Base-by-base conservation (phyloP, 2,888 invertebrate species). In the Lycaena phlaeas region DNA sequence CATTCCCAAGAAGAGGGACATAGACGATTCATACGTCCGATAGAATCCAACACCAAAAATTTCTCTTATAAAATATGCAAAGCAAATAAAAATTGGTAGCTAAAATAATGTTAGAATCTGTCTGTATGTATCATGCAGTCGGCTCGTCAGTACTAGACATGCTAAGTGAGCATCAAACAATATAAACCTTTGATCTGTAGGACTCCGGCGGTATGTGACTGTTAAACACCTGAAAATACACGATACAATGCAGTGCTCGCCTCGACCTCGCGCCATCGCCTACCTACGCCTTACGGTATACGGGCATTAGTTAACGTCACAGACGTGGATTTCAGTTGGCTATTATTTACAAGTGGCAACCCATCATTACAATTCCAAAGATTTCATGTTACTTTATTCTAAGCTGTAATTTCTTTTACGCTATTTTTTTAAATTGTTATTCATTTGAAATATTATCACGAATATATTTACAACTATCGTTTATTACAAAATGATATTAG, bases 191-290 rank as follows among this genome's bases (percentile, higher is more conserved):
- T 86, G 93, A 92, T 89, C 94, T 91, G 89, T 92, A 94, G 77
- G 93, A 91, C 87, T 94, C 94, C 90, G 91, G 92, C 87, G 93
- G 91, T 89, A 93, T 93, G 90, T 95, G 95, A 90, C 93, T 95
- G 91, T 95, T 95, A 89, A 94, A 94, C 78, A 94, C 94, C 94
- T 95, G 90, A 78, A 92, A 34, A 91, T 88, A 79, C 78, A 82
- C 67, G 67, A 77, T 64, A 79, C 65, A 75, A 77, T 79, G 77
- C 75, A 77, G 73, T 77, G 70, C 68, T 67, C 18, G 11, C 34
- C 22, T 34, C 18, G 22, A 18, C 22, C 7, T n/a, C 11, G 34
- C 11, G 22, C 34, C 22, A 6, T n/a, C 11, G 34, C 11, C 34
- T 34, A 18, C 18, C 18, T 6, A 18, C n/a, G n/a, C n/a, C n/a